Evolutionary conservation across 2,888 invertebrate genomes (phyloP), one percentile per base, ranked within the genome.

Genomic region (Lasiommata megera): DNA sequence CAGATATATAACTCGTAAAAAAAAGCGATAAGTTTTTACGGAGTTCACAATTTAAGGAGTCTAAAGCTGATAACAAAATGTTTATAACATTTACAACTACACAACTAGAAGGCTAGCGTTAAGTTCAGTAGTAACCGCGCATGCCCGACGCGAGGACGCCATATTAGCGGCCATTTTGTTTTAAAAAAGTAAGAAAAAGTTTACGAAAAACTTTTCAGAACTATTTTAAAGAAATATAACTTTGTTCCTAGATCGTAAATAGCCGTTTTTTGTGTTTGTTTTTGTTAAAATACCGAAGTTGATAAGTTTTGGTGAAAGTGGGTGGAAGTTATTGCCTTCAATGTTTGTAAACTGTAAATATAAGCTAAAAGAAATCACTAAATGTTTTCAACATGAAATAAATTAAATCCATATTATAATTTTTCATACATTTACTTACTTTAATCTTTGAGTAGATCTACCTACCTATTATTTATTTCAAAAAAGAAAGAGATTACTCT

Each of bases 51-150:
- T 51, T 46, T 40, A 44, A 54, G 38, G 29, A 38, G 38, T 38
- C 29, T 0, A 0, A 38, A 11, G 53, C 34, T 60, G 60, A 57
- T 60, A 60, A 57, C 43, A 23, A 16, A 43, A 57, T 57, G 60
- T 51, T 57, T 57, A 57, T 54, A 60, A 37, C 36, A 54, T 51
- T 40, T 14, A 23, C 23, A 50, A 50, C 9, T n/a, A n/a, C n/a
- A n/a, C n/a, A n/a, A n/a, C n/a, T n/a, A n/a, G n/a, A n/a, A 5
- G 23, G 23, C 51, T 14, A 41, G 40, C 29, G 12, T 57, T 60
- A 31, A 31, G 47, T 55, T 40, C 58, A 69, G 69, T 69, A 14
- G 31, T 7, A 48, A 55, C 47, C 63, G 64, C 55, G 67, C 56
- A 60, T 54, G 60, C 57, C 16, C 47, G 50, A 44, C 58, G 61